Percentiles rank a stretch among this genome's conserved stretches.
phyloP scores from a whole-genome alignment of 2,113 vertebrate genomes.

The Triplophysa siluroides region DNA sequence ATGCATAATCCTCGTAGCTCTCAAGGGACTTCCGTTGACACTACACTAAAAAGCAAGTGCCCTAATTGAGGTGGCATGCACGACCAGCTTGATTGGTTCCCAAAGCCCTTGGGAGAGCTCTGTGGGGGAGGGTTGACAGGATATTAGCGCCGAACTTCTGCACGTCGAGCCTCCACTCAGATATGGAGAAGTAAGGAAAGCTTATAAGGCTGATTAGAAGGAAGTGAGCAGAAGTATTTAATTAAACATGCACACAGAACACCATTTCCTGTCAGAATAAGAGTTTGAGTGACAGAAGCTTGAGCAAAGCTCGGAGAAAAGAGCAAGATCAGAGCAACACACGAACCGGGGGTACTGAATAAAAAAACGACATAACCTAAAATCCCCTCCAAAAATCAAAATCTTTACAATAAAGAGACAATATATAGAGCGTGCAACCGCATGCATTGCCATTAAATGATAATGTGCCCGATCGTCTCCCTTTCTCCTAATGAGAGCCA shows the following conservation, averaged over 20 bases:
- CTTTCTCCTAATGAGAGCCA: slow-evolving; percentile 49
- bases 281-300: slow-evolving; percentile 34
- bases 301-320: background rate
- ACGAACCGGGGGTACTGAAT: background rate
- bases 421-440: slow-evolving; percentile 2
- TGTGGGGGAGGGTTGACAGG: slow-evolving; percentile 7
- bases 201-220: slow-evolving; percentile 33
- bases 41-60: slow-evolving; percentile 15
- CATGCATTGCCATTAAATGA: slow-evolving; percentile 39
- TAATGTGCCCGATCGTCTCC: slow-evolving; percentile 29
- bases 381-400: background rate
- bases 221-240: slow-evolving; percentile 36
- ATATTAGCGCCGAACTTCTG: slow-evolving; percentile 24
- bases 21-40: slow-evolving; percentile 30
- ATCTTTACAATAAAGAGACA: background rate
- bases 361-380: background rate
- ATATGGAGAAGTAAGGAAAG: slow-evolving; percentile 17
- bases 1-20: slow-evolving; percentile 38
- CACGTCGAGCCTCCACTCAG: slow-evolving; percentile 2
- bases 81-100: slow-evolving; percentile 33
- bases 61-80: slow-evolving; percentile 50
- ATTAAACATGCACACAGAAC: slow-evolving; percentile 28
- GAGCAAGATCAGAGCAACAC: background rate
- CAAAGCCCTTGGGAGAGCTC: slow-evolving; percentile 16
- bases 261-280: slow-evolving; percentile 23